Evolutionary conservation across 2,888 invertebrate species (phyloP).

Genomic region (Eristalinus sepulchralis): DNA sequence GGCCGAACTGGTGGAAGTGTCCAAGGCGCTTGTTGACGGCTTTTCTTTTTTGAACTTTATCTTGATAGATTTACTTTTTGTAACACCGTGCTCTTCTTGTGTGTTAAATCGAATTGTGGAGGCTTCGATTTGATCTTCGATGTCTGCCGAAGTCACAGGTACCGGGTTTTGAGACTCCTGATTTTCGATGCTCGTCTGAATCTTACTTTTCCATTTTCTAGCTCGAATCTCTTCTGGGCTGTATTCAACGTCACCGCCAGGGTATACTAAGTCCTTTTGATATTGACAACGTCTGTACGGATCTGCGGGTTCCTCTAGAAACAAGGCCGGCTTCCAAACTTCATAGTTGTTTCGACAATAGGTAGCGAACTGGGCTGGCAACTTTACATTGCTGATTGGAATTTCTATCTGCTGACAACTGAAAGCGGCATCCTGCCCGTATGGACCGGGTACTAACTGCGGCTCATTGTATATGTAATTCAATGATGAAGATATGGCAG

Average conservation of each 20-base stretch:
- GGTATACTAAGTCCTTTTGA: conserved; percentile 79
- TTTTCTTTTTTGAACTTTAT: conserved; percentile 80
- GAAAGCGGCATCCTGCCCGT: conserved; percentile 22
- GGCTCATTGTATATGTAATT: conserved; percentile 69
- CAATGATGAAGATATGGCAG: conserved; percentile 71
- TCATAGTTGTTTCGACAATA: conserved; percentile 79
- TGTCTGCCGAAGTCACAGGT: conserved; percentile 62
- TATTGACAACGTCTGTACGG: conserved; percentile 79
- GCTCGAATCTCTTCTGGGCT: conserved; percentile 80
- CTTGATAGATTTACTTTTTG: conserved; percentile 79
- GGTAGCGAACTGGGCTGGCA: conserved; percentile 78
- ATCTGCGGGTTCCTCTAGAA: conserved; percentile 80
- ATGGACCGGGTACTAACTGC: conserved; percentile 25
- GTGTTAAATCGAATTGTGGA: conserved; percentile 78
- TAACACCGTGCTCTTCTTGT: conserved; percentile 76
- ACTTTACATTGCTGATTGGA: conserved; percentile 74
- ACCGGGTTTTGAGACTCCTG: not conserved
- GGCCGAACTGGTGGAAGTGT: conserved; percentile 70
- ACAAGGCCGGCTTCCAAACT: conserved; percentile 80
- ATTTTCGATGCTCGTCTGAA: conserved; percentile 1
- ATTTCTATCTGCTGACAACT: conserved; percentile 30
- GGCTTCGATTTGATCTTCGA: conserved; percentile 78
- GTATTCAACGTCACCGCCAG: conserved; percentile 78
- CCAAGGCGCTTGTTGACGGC: conserved; percentile 39
- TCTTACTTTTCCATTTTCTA: conserved; percentile 74